Conservation (phyloP, 2,888 invertebrate genomes). For the Sesia bembeciformis region DNA sequence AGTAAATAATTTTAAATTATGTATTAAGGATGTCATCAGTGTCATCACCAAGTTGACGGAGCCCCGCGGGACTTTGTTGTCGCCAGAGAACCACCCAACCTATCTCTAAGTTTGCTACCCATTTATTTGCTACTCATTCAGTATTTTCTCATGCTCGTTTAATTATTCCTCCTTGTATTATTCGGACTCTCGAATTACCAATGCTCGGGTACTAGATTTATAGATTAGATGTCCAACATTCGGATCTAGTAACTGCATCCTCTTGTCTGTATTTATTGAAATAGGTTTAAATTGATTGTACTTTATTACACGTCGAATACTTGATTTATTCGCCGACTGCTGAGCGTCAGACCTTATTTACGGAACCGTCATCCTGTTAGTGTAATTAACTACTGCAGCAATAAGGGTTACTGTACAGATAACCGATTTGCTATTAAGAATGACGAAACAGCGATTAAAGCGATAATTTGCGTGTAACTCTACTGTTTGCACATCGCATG, state of each 20-base stretch:
- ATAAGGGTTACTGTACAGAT: constrained; percentile 11
- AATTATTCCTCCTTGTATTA: too few species aligned
- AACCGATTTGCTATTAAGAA: constrained; percentile 10
- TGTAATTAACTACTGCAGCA: constrained; percentile 12
- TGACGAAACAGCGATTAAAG: neutral
- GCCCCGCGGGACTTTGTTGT: too few species aligned
- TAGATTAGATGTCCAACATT: neutral
- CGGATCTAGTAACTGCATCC: neutral
- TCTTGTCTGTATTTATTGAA: neutral
- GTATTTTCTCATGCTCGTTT: too few species aligned
- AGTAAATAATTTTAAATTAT: neutral
- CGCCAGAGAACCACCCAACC: neutral
- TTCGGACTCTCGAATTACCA: too few species aligned
- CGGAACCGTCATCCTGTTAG: constrained; percentile 13
- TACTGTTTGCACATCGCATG: neutral
- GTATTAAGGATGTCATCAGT: neutral
- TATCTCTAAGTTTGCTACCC: neutral
- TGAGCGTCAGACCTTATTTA: constrained; percentile 3
- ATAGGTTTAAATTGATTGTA: neutral
- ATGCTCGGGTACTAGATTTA: neutral
- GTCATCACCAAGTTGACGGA: neutral
- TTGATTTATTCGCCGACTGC: neutral
- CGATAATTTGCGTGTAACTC: neutral
- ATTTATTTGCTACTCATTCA: too few species aligned
- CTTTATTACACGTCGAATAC: neutral